Conservation (phyloP, 2,888 invertebrate species). For the Thymelicus lineola region DNA sequence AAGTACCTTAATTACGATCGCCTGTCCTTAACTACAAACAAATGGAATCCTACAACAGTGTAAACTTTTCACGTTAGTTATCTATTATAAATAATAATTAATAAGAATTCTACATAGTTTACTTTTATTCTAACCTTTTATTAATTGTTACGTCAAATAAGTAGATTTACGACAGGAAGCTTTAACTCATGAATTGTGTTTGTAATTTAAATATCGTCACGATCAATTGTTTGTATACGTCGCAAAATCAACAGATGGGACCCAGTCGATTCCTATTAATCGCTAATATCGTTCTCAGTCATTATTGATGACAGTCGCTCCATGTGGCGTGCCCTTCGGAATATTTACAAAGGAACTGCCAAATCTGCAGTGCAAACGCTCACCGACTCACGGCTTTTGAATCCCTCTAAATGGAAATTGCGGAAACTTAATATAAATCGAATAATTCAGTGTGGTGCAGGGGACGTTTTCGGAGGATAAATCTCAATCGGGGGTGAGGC, state of each 20-base stretch:
- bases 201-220: not conserved
- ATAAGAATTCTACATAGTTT: too few species aligned
- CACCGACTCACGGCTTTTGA: conserved; percentile 58
- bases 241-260: conserved; percentile 70
- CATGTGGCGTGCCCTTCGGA: conserved; percentile 67
- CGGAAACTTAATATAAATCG: conserved; percentile 85
- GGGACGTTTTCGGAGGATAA: conserved; percentile 80
- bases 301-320: conserved; percentile 71
- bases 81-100: not conserved
- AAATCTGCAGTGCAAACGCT: conserved; percentile 67
- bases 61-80: conserved; percentile 14
- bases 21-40: conserved; percentile 49
- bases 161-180: too few species aligned
- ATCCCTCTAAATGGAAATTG: conserved; percentile 79
- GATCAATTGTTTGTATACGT: conserved; percentile 8
- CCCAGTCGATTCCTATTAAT: conserved; percentile 60
- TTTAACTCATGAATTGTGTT: not conserved
- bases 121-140: too few species aligned
- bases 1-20: conserved; percentile 45
- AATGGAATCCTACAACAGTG: conserved; percentile 41
- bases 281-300: conserved; percentile 72
- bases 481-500: conserved; percentile 81
- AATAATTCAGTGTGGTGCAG: conserved; percentile 78
- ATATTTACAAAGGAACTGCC: conserved; percentile 72
- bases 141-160: too few species aligned